A percentile compares a stretch with the other conserved stretches of the same genome.
Conservation (phyloP, 2,113 vertebrate species). For the Chelonoidis abingdonii region DNA sequence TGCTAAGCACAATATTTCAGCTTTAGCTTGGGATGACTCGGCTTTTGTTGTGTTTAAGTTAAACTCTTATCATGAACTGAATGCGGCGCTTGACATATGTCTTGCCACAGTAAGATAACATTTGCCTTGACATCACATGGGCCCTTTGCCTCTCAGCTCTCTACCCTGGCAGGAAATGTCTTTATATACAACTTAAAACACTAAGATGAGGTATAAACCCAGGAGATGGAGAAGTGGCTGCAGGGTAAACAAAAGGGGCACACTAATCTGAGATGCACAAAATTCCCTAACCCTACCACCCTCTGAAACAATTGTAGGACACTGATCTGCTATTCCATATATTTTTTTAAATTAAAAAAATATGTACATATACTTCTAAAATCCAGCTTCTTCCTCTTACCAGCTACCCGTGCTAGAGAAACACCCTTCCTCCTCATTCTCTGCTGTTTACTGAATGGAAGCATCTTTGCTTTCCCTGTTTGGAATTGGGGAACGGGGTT, state of each 20-base stretch:
- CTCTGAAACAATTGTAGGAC: background rate
- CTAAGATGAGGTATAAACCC: background rate
- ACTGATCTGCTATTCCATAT: background rate
- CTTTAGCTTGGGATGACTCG: slow-evolving; percentile 13
- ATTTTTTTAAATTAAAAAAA: background rate
- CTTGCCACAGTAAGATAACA: slow-evolving; percentile 69
- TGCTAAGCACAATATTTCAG: background rate
- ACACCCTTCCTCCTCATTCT: background rate
- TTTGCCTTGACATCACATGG: slow-evolving; percentile 45
- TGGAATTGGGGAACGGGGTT: background rate
- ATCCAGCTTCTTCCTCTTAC: background rate
- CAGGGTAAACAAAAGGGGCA: background rate
- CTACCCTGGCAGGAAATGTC: background rate
- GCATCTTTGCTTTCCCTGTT: background rate
- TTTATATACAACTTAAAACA: background rate
- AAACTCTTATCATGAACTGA: slow-evolving; percentile 43
- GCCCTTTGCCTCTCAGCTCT: background rate
- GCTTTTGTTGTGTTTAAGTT: background rate
- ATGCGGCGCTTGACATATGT: background rate
- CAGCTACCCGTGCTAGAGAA: background rate
- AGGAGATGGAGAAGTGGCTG: background rate
- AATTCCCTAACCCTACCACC: fast-evolving
- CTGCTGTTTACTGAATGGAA: background rate
- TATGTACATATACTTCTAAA: background rate
- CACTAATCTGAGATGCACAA: background rate